phyloP scores from a whole-genome alignment of 2,797 vertebrate genomes.

The Emys orbicularis region DNA sequence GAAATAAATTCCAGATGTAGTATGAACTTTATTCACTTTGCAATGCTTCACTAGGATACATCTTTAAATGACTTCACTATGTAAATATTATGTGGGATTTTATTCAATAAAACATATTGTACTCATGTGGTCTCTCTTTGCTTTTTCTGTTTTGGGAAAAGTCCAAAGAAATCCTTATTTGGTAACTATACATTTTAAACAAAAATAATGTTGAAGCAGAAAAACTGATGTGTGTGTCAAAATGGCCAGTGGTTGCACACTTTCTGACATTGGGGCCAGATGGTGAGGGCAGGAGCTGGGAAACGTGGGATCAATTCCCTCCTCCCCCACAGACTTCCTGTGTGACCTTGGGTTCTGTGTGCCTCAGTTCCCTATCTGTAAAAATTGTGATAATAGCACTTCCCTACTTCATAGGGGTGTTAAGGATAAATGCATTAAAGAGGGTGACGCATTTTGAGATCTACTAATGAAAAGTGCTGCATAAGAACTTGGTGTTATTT shows the following conservation, averaged over 20 bases:
- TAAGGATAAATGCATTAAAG: not conserved
- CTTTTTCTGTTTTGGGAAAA: constrained; percentile 30
- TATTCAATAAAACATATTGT: constrained; percentile 77
- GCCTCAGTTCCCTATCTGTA: not conserved
- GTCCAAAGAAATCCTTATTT: constrained; percentile 18
- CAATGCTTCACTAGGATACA: not conserved
- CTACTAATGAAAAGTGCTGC: not conserved
- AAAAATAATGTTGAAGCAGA: not conserved
- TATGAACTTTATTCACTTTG: constrained; percentile 15
- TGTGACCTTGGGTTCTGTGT: not conserved
- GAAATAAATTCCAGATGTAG: constrained; percentile 29
- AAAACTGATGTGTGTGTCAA: constrained; percentile 1
- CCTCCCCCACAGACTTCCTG: not conserved
- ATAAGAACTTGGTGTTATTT: not conserved
- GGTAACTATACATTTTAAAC: not conserved
- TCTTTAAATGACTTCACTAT: constrained; percentile 28
- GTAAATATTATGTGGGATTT: constrained; percentile 67
- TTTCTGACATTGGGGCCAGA: not conserved
- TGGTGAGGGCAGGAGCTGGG: not conserved
- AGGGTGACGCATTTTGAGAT: not conserved
- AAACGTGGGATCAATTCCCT: not conserved
- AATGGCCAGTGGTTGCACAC: constrained; percentile 10
- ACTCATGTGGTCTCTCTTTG: constrained; percentile 36
- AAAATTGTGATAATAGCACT: not conserved
- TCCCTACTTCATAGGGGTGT: not conserved